Evolutionary conservation across 2,888 invertebrate genomes (phyloP).

Genomic region (Dromius quadrimaculatus): DNA sequence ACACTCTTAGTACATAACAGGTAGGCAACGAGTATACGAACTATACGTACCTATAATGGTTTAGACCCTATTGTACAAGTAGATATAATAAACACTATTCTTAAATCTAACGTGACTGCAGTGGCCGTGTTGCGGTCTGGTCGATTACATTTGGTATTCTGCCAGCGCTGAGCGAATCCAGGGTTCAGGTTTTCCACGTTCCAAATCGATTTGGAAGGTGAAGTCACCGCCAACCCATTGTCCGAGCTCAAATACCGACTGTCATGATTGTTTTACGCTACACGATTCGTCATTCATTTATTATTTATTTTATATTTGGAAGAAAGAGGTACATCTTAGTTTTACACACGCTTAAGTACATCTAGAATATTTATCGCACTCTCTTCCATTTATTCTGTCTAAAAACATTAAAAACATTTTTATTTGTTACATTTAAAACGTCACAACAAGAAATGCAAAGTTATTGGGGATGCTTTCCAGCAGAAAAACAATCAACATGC

Average conservation of each 20-base stretch:
- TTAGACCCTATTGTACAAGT: constrained; percentile 44
- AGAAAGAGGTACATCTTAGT: constrained; percentile 50
- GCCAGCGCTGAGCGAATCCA: constrained; percentile 40
- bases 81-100: constrained; percentile 44
- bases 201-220: constrained; percentile 48
- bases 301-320: constrained; percentile 45
- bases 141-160: constrained; percentile 52
- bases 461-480: too few relatives aligned
- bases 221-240: background rate
- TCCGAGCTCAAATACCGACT: constrained; percentile 32
- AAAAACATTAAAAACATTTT: constrained; percentile 52
- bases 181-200: constrained; percentile 8
- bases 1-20: constrained; percentile 50
- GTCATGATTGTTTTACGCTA: constrained; percentile 53
- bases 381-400: constrained; percentile 38
- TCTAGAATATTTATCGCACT: constrained; percentile 47
- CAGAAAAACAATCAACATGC: too few relatives aligned
- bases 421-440: constrained; percentile 52
- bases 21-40: constrained; percentile 50
- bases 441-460: constrained; percentile 53
- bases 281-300: constrained; percentile 48
- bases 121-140: constrained; percentile 52
- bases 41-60: constrained; percentile 38
- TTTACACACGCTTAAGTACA: constrained; percentile 50
- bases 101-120: constrained; percentile 46